Evolutionary conservation across 2,797 vertebrate genomes (phyloP), one percentile per base, ranked within the genome.

Genomic region (Lagocephalus sceleratus): DNA sequence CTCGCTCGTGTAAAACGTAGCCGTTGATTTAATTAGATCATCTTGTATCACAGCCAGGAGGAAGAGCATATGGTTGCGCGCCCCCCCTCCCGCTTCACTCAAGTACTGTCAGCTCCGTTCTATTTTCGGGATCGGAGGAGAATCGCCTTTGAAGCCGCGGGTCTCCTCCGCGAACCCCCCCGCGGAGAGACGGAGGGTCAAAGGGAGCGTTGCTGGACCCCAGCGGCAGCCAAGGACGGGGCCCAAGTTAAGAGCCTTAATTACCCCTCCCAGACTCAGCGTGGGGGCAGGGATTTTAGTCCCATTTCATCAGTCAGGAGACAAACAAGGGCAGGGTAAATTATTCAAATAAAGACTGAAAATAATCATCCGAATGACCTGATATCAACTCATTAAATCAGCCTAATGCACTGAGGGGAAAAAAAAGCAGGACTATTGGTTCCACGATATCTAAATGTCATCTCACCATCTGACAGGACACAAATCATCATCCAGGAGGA

Each of bases 1-100:
- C 71, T 59, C 45, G 11, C 63, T 83, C 70, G 50, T 80, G 78
- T 81, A 80, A 69, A 88, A 83, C 67, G 63, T 68, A 73, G 57
- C 48, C 63, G 68, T 74, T 76, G 78, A 85, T 86, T 85, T 84
- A 84, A 85, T 87, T 81, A 85, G 77, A 78, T 76, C 63, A 42
- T 81, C 72, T 81, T 57, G 63, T 83, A 81, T 77, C 45, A 15
- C 40, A 17, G 69, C 73, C 85, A 84, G 78, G 82, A 83, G 83
- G 81, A 84, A 77, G 75, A 86, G 72, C 86, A 88, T 86, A 89
- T 88, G 86, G 87, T 63, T 55, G 41, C 51, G 57, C 63, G 14
- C 19, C 35, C 23, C 22, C 46, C 26, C 35, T 19, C 54, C 42
- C 32, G 25, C 60, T 64, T 68, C 61, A 51, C 71, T 81, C 57